A percentile compares a stretch with the other conserved stretches of the same genome.
Conservation (phyloP, 2,113 vertebrate genomes). For the Saguinus imperator region DNA sequence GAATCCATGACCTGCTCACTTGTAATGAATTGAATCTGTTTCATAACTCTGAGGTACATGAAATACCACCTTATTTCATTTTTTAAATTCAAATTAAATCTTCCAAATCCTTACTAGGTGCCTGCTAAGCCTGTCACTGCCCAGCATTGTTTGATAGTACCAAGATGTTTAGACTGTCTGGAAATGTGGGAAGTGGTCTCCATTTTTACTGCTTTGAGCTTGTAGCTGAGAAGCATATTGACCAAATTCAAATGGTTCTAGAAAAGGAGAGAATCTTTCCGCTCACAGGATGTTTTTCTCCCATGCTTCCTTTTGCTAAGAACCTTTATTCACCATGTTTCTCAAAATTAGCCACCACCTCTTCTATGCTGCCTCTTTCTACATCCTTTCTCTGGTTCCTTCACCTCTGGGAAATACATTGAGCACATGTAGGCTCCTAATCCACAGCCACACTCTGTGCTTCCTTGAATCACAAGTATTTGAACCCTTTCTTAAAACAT, state of each 20-base stretch:
- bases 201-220: not conserved
- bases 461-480: not conserved
- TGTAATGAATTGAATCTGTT: not conserved
- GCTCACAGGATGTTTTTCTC: not conserved
- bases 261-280: not conserved
- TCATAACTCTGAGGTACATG: not conserved
- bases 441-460: not conserved
- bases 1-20: not conserved
- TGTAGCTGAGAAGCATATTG: not conserved
- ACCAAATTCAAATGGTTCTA: not conserved
- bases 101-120: not conserved
- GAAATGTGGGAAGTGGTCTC: not conserved
- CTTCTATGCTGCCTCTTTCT: not conserved
- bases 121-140: accelerated
- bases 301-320: not conserved
- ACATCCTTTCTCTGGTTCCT: not conserved
- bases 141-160: not conserved
- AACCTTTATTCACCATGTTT: not conserved
- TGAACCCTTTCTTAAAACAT: not conserved
- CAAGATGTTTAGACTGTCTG: not conserved
- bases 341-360: not conserved
- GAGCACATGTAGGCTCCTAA: not conserved
- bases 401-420: not conserved
- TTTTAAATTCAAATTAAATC: not conserved
- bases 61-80: not conserved